Base-by-base conservation (phyloP, 23 tunicate species). In the Pegea sp. region DNA sequence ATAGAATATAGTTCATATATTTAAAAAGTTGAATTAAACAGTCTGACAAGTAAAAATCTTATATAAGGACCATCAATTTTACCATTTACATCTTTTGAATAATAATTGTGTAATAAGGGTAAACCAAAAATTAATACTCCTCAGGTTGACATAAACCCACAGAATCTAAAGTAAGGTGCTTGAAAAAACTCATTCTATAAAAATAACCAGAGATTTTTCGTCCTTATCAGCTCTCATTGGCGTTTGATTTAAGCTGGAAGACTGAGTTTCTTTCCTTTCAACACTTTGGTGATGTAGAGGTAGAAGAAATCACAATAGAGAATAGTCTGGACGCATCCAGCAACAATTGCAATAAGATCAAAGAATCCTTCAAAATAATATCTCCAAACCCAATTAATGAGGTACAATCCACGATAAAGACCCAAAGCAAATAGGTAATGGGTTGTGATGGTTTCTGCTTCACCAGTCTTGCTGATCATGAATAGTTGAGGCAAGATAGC, bases 271-370 rank as follows among this genome's bases (percentile, higher is more conserved):
- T 76, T 76, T 5, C 88, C 88, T 28, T 76, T 53, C 29, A 76
- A 56, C 44, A 76, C 88, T 67, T 90, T 90, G 31, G 98, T 77
- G 48, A 90, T 66, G 58, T 90, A 90, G 27, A 90, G 67, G 57
- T 90, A 90, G 70, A 90, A 90, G 81, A 90, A 90, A 54, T 90
- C 98, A 64, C 81, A 70, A 62, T 90, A 90, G 11, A 90, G 60
- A 49, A 90, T 80, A 19, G 98, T 77, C 60, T 90, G 98, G 23
- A 90, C 98, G 60, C 70, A 67, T 57, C 98, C 98, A 18, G 98
- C 98, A 16, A 90, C 98, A 42, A 90, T 90, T 25, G 98, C 98
- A 52, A 90, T 90, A 60, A 72, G 48, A 46, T 90, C 98, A 44
- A 90, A 71, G 62, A 77, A 80, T 30, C 75, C 75, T 67, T 90